Evolutionary conservation across 2,888 invertebrate species (phyloP).

Genomic region (Oligia fasciuncula): DNA sequence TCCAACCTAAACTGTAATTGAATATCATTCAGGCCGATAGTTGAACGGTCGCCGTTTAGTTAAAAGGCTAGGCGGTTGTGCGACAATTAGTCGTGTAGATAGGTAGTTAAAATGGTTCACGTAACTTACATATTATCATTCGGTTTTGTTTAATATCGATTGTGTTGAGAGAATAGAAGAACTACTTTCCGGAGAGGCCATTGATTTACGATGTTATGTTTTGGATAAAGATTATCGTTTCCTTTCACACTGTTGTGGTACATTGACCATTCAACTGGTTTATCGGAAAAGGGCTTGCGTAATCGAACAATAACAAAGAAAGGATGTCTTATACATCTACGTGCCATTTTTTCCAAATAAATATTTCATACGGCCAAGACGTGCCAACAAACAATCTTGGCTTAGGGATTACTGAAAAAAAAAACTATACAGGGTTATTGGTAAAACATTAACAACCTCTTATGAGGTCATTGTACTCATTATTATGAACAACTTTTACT

Average conservation of each 20-base stretch:
- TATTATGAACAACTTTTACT: too few species aligned
- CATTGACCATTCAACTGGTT: conserved; percentile 33
- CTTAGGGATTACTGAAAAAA: too few species aligned
- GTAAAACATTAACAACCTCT: too few species aligned
- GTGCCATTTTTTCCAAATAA: too few species aligned
- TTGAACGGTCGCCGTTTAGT: too few species aligned
- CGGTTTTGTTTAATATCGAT: conserved; percentile 38
- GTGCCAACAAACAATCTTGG: too few species aligned
- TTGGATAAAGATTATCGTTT: conserved; percentile 17
- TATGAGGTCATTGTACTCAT: too few species aligned
- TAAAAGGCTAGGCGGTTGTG: too few species aligned
- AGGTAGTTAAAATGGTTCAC: conserved; percentile 2
- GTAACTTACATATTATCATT: conserved; percentile 14
- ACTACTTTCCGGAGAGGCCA: conserved; percentile 28
- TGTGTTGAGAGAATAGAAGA: conserved; percentile 36
- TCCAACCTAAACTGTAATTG: too few species aligned
- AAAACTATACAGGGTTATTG: too few species aligned
- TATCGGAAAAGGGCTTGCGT: conserved; percentile 67
- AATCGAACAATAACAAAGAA: conserved; percentile 1
- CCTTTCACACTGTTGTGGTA: conserved; percentile 4
- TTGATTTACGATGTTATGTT: conserved; percentile 44
- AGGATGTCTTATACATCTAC: not conserved
- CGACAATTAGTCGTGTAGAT: not conserved
- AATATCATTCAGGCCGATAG: too few species aligned
- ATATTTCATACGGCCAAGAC: too few species aligned